Percentiles rank a stretch among this genome's conserved stretches.
phyloP scores from a whole-genome alignment of 2,797 vertebrate genomes.

The Alfaro cultratus region DNA sequence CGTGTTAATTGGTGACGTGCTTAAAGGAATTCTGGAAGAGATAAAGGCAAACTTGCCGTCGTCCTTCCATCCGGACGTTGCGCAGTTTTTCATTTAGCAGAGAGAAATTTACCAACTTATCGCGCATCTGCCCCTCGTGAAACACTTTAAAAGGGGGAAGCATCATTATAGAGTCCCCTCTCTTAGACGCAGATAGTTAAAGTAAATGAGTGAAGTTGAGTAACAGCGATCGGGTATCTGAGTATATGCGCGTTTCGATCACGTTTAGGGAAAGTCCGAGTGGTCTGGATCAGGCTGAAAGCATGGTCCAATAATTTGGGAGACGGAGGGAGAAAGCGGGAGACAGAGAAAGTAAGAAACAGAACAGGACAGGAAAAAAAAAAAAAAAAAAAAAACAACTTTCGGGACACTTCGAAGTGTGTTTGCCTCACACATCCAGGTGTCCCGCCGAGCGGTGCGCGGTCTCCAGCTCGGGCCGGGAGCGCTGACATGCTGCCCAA shows the following conservation, averaged over 20 bases:
- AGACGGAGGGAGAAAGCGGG: slow-evolving; percentile 16
- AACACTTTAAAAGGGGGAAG: slow-evolving; percentile 8
- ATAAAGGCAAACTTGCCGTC: slow-evolving; percentile 49
- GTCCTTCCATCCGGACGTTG: slow-evolving; percentile 52
- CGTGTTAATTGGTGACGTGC: slow-evolving; percentile 55
- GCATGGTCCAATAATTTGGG: slow-evolving; percentile 36
- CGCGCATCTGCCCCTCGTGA: slow-evolving; percentile 31
- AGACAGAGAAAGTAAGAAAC: slow-evolving; percentile 22
- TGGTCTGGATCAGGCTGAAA: slow-evolving; percentile 23
- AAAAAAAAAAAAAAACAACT: not conserved
- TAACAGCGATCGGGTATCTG: slow-evolving; percentile 6
- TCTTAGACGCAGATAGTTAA: slow-evolving; percentile 26
- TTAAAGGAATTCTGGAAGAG: slow-evolving; percentile 52
- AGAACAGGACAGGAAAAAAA: not conserved
- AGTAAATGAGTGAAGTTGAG: slow-evolving; percentile 36
- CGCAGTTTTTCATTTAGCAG: slow-evolving; percentile 39
- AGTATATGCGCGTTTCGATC: slow-evolving; percentile 16
- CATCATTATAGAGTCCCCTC: not conserved
- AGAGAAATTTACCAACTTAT: slow-evolving; percentile 42
- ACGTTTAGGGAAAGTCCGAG: slow-evolving; percentile 23
- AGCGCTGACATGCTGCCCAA: slow-evolving; percentile 98
- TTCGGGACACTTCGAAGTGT: slow-evolving; percentile 44
- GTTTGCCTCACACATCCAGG: slow-evolving; percentile 80
- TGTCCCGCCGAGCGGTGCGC: slow-evolving; percentile 84
- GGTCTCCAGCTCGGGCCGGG: slow-evolving; percentile 81